Conservation (phyloP, 1,140 invertebrate species). For the Caenorhabditis remanei region DNA sequence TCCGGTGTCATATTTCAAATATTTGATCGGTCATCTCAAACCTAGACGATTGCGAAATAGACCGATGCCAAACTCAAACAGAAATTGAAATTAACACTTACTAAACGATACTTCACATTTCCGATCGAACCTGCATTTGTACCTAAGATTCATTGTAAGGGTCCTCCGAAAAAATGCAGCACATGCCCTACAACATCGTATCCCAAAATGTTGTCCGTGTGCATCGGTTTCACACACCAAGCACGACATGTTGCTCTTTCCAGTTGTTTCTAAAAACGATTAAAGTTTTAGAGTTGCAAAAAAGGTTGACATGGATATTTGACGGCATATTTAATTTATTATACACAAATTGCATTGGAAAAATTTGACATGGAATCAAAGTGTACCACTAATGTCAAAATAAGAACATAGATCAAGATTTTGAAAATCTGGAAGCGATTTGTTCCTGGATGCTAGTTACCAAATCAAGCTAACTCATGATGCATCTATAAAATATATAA, state of each 20-base stretch:
- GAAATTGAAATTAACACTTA: slow-evolving; percentile 11
- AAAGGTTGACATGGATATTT: neutral
- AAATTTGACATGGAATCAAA: neutral
- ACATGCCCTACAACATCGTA: slow-evolving; percentile 62
- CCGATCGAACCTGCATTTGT: slow-evolving; percentile 61
- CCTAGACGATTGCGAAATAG: slow-evolving; percentile 34
- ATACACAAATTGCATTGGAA: neutral
- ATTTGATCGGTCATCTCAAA: neutral
- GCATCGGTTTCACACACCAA: slow-evolving; percentile 61
- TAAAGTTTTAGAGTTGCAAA: neutral
- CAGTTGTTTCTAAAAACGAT: neutral
- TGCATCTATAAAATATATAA: no score
- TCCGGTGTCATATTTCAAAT: slow-evolving; percentile 33
- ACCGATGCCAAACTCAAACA: slow-evolving; percentile 3
- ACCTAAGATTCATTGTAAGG: slow-evolving; percentile 55
- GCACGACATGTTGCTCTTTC: slow-evolving; percentile 53
- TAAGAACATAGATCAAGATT: no score
- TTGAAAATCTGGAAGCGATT: no score
- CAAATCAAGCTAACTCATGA: no score
- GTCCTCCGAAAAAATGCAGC: slow-evolving; percentile 64
- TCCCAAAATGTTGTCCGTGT: slow-evolving; percentile 61
- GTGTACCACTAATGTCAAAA: neutral
- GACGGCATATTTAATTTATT: neutral
- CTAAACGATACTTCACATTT: slow-evolving; percentile 64
- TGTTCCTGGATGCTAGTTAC: no score